Conservation (phyloP, 1,140 invertebrate genomes). For the Diplogasteroides magnus region DNA sequence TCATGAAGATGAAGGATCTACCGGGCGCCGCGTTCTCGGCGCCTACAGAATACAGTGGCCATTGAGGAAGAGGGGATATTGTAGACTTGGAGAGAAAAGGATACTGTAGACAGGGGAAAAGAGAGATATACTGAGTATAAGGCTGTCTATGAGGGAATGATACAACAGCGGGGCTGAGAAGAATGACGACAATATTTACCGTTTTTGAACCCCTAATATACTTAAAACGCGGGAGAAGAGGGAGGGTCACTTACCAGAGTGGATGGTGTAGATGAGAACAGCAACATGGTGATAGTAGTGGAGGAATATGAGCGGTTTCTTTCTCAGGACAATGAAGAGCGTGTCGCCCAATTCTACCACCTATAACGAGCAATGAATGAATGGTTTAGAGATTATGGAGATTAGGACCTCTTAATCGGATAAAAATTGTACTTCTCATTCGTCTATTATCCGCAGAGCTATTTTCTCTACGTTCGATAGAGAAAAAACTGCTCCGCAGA, state of each 20-base stretch:
- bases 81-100: no score
- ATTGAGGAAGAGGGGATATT: no score
- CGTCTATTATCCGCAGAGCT: neutral
- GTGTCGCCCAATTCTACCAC: neutral
- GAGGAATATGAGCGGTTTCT: neutral
- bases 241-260: no score
- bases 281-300: neutral
- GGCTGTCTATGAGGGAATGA: no score
- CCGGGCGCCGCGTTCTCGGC: neutral
- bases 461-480: neutral
- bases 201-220: no score
- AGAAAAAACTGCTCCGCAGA: neutral
- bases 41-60: no score
- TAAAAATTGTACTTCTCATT: neutral
- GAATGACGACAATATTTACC: no score
- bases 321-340: neutral
- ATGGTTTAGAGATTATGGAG: neutral
- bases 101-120: no score
- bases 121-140: no score
- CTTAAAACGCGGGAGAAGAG: no score
- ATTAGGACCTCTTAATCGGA: neutral
- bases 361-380: neutral
- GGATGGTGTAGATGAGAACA: neutral
- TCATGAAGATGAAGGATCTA: neutral
- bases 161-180: no score